Conservation (phyloP, 2,888 invertebrate genomes). For the Hirtodrosophila confusa region DNA sequence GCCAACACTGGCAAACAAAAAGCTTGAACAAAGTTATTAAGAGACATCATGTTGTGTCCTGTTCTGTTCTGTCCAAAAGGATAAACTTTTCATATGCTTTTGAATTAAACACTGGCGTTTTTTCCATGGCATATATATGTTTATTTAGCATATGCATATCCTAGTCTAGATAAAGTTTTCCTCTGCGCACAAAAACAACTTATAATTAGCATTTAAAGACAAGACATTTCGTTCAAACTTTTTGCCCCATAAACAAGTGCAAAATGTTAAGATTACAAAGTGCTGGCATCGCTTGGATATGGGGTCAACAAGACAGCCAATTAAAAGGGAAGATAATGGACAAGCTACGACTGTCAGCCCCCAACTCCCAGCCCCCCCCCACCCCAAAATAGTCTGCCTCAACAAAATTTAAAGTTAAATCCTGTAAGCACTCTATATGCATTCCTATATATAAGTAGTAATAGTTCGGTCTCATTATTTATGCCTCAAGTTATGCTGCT, state of each 20-base stretch:
- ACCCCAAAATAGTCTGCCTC: constrained; percentile 2
- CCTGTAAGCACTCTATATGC: constrained; percentile 2
- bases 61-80: constrained; percentile 42
- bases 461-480: constrained; percentile 67
- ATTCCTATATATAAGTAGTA: constrained; percentile 51
- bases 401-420: constrained; percentile 32
- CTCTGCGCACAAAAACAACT: constrained; percentile 59
- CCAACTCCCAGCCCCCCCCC: too few species aligned
- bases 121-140: constrained; percentile 39
- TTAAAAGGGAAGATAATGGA: constrained; percentile 43
- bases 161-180: constrained; percentile 54
- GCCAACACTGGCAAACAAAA: constrained; percentile 64
- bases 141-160: constrained; percentile 68
- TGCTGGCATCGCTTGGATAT: constrained; percentile 2
- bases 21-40: constrained; percentile 73
- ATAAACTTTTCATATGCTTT: constrained; percentile 75
- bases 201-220: constrained; percentile 75
- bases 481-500: constrained; percentile 72
- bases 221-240: constrained; percentile 37
- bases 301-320: constrained; percentile 39
- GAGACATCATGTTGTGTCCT: constrained; percentile 63
- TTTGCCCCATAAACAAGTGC: constrained; percentile 21
- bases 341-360: background rate
- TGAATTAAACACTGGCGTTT: constrained; percentile 66
- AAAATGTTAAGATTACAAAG: constrained; percentile 1